Evolutionary conservation across 2,888 invertebrate genomes (phyloP).

Genomic region (Drosophila basisetae): DNA sequence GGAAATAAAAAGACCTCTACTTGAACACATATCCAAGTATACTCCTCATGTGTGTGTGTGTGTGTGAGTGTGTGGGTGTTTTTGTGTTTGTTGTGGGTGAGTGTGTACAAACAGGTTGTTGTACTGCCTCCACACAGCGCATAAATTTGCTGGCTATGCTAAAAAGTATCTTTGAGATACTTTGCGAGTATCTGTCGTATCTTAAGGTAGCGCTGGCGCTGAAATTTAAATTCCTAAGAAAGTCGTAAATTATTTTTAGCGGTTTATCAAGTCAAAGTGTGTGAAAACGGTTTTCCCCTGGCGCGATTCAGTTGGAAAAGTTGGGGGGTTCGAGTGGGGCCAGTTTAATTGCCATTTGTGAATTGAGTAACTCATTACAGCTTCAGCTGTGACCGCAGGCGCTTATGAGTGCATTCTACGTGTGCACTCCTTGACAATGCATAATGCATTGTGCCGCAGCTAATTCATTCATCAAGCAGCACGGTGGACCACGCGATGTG

Average conservation of each 20-base stretch:
- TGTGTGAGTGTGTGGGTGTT: constrained; percentile 10
- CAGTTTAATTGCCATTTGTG: constrained; percentile 68
- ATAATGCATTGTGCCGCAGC: constrained; percentile 42
- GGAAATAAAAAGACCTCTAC: constrained; percentile 69
- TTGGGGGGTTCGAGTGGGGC: constrained; percentile 14
- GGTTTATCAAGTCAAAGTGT: constrained; percentile 72
- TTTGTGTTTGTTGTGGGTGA: constrained; percentile 38
- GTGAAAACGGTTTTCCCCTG: constrained; percentile 46
- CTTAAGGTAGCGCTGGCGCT: constrained; percentile 62
- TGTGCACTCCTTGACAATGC: constrained; percentile 73
- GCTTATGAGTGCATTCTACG: constrained; percentile 56
- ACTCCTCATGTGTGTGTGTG: constrained; percentile 10
- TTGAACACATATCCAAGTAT: constrained; percentile 3
- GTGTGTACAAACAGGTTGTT: constrained; percentile 68
- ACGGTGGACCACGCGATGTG: constrained; percentile 39
- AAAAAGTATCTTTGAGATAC: constrained; percentile 52
- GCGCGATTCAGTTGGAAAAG: constrained; percentile 11
- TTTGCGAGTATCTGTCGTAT: constrained; percentile 48
- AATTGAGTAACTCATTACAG: constrained; percentile 78
- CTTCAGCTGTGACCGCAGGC: constrained; percentile 70
- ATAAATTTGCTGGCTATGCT: constrained; percentile 62
- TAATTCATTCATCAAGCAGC: constrained; percentile 68
- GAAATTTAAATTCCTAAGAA: constrained; percentile 78
- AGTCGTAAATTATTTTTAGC: constrained; percentile 80
- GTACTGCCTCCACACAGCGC: constrained; percentile 47